Evolutionary conservation across 2,113 vertebrate genomes (phyloP), one percentile per base, ranked within the genome.

Genomic region (Notarius quadriscutis): DNA sequence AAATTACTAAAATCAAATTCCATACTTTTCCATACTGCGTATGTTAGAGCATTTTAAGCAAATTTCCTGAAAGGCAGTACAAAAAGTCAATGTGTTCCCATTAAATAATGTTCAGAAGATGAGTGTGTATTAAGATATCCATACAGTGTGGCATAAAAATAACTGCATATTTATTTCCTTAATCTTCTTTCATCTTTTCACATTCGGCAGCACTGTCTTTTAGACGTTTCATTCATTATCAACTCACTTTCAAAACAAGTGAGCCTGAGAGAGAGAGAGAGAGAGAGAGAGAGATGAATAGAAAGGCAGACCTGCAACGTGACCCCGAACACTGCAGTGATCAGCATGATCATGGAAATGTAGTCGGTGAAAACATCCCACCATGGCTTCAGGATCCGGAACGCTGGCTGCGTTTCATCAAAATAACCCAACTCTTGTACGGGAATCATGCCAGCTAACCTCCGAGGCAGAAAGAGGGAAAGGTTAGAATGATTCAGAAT

Each of bases 291-390:
- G 6, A 20, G 18, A 55, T 20, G 1, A 8, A 78, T 9, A 65
- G 4, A 25, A 18, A 53, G 22, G 50, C 48, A 7, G 25, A 87
- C 89, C 94, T 99, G 98, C 85, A 99, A 93, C 0, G 98, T 99
- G 17, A 98, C 98, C 0, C 98, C 97, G 0, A 99, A 99, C 89
- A 99, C 98, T 0, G 98, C 97, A 0, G 99, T 99, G 98, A 99
- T 99, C 91, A 99, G 95, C 98, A 99, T 99, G 89, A 99, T 96
- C 0, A 99, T 96, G 72, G 98, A 99, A 89, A 99, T 98, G 94
- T 99, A 99, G 93, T 99, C 98, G 0, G 97, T 99, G 93, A 99
- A 99, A 87, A 99, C 98, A 0, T 99, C 98, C 98, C 98, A 99
- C 98, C 98, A 99, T 34, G 98, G 98, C 93, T 99, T 99, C 92